A percentile compares a stretch with the other conserved stretches of the same genome.
phyloP scores from a whole-genome alignment of 2,797 vertebrate genomes.

The Pempheris klunzingeri region DNA sequence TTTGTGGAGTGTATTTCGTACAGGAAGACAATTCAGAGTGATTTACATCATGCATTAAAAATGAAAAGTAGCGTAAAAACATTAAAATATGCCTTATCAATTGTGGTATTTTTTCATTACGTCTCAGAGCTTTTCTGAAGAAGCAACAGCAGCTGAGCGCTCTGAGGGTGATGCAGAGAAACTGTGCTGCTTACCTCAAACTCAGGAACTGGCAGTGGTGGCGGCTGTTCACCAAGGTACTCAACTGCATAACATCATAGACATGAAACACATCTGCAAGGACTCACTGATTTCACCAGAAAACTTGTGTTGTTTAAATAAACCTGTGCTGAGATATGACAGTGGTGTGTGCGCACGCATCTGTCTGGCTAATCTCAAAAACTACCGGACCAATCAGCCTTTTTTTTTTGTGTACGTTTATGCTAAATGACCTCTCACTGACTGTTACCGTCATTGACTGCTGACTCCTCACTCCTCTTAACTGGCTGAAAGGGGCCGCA shows the following conservation, averaged over 20 bases:
- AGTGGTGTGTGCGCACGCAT: no score
- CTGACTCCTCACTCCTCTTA: no score
- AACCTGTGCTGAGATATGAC: no score
- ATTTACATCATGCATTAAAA: not conserved
- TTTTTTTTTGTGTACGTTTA: no score
- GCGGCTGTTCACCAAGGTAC: slow-evolving; percentile 94
- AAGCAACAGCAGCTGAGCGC: slow-evolving; percentile 94
- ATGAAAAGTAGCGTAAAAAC: not conserved
- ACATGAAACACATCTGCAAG: not conserved
- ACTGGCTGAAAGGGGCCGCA: no score
- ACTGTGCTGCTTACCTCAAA: slow-evolving; percentile 94
- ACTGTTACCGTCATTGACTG: no score
- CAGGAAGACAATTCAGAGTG: not conserved
- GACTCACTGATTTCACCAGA: not conserved
- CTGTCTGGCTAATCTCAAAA: no score
- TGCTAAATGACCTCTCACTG: no score
- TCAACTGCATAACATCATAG: not conserved
- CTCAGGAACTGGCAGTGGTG: slow-evolving; percentile 96
- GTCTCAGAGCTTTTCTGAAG: slow-evolving; percentile 88
- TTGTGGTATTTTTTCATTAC: slow-evolving; percentile 11
- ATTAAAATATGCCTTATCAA: not conserved
- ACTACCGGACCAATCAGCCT: no score
- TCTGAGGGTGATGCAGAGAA: slow-evolving; percentile 92
- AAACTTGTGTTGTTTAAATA: not conserved
- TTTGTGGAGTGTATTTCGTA: not conserved